Base-by-base conservation (phyloP, 53 echinoderm and acorn worm genomes). In the Apostichopus leukothele region DNA sequence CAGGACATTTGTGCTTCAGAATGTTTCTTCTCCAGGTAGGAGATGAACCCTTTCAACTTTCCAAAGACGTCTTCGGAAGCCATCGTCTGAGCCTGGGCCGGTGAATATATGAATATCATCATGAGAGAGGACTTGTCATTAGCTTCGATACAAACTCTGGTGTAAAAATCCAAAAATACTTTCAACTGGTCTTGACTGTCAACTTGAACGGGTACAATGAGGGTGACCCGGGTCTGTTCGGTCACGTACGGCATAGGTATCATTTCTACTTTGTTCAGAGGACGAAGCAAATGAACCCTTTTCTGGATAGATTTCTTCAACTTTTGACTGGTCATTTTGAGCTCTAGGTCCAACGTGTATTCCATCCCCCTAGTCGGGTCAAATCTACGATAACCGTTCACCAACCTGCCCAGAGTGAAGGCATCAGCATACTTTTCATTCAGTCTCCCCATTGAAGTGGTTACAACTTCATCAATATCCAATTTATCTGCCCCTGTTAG, bases 241-340 rank as follows among this genome's bases (percentile, higher is more conserved):
- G 99, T 99, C 14, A 99, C 99, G 60, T 99, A 98, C 1, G 99
- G 99, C 99, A 99, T 99, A 26, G 93, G 92, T 59, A 99, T 90
- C 21, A 99, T 96, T 85, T 99, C 95, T 50, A 94, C 99, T 67
- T 95, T 94, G 60, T 96, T 96, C 5, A 99, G 80, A 4, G 99
- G 99, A 53, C 99, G 87, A 77, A 96, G 84, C 13, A 99, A 88
- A 76, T 96, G 96, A 23, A 95, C 95, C 80, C 99, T 74, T 76
- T 96, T 96, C 86, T 96, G 96, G 53, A 96, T 90, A 39, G 93
- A 92, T 79, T 92, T 94, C 85, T 95, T 97, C 55, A 81, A 19
- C 9, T 85, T 85, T 78, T 99, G 96, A 3, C 91, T 93, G 1
- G 90, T 92, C 90, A 95, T 91, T 87, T 96, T 94, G 22, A 99